phyloP scores from a whole-genome alignment of 2,888 invertebrate genomes.

The Hemaris fuciformis region DNA sequence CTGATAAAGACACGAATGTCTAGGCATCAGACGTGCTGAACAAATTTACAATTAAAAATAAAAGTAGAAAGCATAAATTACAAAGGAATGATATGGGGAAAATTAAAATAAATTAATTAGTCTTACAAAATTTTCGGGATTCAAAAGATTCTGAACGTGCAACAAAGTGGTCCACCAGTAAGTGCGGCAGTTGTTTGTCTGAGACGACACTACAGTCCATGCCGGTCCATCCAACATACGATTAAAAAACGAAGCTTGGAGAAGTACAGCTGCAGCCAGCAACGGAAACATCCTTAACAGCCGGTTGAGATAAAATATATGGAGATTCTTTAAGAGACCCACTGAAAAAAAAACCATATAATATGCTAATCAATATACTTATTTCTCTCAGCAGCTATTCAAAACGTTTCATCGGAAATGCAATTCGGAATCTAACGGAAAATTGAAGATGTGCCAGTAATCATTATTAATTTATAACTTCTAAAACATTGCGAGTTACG shows the following conservation, averaged over 20 bases:
- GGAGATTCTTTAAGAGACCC: constrained; percentile 50
- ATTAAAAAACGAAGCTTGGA: constrained; percentile 47
- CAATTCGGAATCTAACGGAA: too few relatives aligned
- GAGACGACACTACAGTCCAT: constrained; percentile 32
- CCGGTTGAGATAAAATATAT: constrained; percentile 54
- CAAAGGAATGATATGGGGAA: too few relatives aligned
- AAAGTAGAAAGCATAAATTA: too few relatives aligned
- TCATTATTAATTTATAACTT: too few relatives aligned
- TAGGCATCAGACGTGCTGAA: too few relatives aligned
- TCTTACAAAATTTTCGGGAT: constrained; percentile 36
- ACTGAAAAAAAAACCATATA: too few relatives aligned
- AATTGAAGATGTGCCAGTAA: neutral
- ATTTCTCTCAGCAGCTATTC: too few relatives aligned
- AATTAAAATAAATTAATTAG: neutral
- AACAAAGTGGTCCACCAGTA: constrained; percentile 58
- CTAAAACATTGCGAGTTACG: too few relatives aligned
- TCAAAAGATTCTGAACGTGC: constrained; percentile 55
- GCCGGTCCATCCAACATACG: constrained; percentile 46
- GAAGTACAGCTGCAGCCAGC: constrained; percentile 40
- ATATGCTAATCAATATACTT: too few relatives aligned
- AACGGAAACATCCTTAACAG: constrained; percentile 56
- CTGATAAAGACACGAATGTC: too few relatives aligned
- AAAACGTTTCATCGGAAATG: too few relatives aligned
- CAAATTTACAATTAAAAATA: too few relatives aligned
- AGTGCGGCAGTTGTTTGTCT: constrained; percentile 40